Evolutionary conservation across 2,888 invertebrate species (phyloP), one percentile per base, ranked within the genome.

Genomic region (Beris morrisii): DNA sequence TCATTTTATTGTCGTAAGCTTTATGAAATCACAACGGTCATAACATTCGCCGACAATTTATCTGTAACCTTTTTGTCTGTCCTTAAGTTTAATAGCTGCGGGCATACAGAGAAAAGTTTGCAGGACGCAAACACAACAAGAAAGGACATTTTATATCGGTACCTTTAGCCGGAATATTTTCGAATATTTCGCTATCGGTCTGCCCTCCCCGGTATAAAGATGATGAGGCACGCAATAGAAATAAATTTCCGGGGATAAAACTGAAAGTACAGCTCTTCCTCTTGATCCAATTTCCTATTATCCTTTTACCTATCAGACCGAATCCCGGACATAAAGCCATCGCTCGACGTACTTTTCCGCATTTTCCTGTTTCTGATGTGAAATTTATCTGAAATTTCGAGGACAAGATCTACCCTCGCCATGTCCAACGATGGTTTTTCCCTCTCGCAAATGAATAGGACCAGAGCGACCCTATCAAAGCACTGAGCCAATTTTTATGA

Each of bases 11-110:
- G 46, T 64, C 57, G 44, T 57, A 50, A 50, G 57, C 46, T 66
- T 48, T 52, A 64, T 67, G 64, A 57, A 64, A 67, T 67, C 50
- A 61, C 61, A 50, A 61, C 50, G 38, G 52, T 12, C 43, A 61
- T 38, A 50, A 52, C 28, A 50, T 12, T 22, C 61, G 52, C 3
- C n/a, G 32, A 61, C 13, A 61, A 61, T 52, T 61, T 61, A 61
- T 61, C 52, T 38, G 9, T 13, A 32, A 32, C 52, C 38, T 52
- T 15, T 61, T 52, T 50, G 28, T 38, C 38, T 52, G 52, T 52
- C n/a, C 61, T 59, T 50, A 32, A 13, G 31, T 59, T 59, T 48
- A 48, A 59, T 32, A 32, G 28, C 50, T 50, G 50, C 32, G 59
- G 52, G 32, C 38, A 7, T 61, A 22, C 50, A 52, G 5, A 48